Evolutionary conservation across 1,140 invertebrate genomes (phyloP).

Genomic region (Mactra quadrangularis): DNA sequence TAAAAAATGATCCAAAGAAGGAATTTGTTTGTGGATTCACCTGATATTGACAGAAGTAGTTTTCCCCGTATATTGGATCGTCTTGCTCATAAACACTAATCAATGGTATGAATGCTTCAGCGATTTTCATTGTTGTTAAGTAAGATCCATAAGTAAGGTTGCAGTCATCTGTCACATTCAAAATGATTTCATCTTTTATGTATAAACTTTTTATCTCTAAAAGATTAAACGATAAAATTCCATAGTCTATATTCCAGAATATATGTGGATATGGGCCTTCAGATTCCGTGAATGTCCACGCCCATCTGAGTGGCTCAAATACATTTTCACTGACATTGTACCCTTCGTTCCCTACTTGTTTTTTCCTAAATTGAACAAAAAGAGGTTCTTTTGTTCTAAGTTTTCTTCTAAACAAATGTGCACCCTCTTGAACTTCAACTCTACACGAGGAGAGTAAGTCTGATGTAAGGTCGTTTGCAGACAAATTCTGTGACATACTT

Average conservation of each 20-base stretch:
- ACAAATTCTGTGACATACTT: no score
- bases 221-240: conserved; percentile 14
- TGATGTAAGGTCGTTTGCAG: no score
- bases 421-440: no score
- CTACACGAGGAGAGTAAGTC: no score
- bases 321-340: background rate
- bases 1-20: background rate
- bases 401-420: background rate
- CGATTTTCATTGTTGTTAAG: background rate
- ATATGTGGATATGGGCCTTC: conserved; percentile 17
- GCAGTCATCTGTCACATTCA: background rate
- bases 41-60: conserved; percentile 9
- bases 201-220: conserved; percentile 9
- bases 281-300: conserved; percentile 13
- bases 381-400: background rate
- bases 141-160: background rate
- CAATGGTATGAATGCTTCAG: background rate
- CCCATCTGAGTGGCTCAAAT: conserved; percentile 4
- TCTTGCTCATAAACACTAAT: background rate
- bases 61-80: background rate
- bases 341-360: background rate
- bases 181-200: background rate
- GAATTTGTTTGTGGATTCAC: background rate
- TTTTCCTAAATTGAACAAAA: conserved; percentile 1
- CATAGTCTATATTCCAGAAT: conserved; percentile 37